These are phyloP conservation scores for Sebastes fasciatus DNA, from an alignment of 2,113 vertebrate species.

Conservation along the genomic window DNA sequence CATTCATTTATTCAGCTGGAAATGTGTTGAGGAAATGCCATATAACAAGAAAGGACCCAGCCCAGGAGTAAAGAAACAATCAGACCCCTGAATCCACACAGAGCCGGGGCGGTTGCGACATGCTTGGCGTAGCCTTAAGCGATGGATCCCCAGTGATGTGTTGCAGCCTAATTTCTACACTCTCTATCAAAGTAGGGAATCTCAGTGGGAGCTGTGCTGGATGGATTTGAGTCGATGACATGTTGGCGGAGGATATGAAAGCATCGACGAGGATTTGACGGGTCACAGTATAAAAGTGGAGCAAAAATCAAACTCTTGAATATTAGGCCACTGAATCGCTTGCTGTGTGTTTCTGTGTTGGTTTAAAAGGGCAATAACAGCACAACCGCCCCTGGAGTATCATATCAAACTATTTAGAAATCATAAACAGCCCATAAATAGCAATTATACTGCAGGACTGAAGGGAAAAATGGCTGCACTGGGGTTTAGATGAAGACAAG, in stretches of 20 bases:
- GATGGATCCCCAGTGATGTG: slow-evolving; percentile 36
- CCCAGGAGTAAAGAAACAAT: slow-evolving; percentile 64
- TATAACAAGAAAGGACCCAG: slow-evolving; percentile 29
- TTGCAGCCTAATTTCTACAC: slow-evolving; percentile 45
- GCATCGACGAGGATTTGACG: not conserved
- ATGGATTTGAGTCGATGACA: slow-evolving; percentile 19
- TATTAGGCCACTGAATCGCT: not conserved
- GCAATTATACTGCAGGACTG: not conserved
- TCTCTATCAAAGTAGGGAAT: slow-evolving; percentile 20
- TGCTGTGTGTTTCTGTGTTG: not conserved
- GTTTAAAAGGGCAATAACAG: not conserved
- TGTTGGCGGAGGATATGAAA: slow-evolving; percentile 10
- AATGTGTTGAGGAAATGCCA: slow-evolving; percentile 40
- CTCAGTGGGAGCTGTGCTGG: slow-evolving; percentile 25
- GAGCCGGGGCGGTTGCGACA: slow-evolving; percentile 30
- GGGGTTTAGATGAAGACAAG: not conserved
- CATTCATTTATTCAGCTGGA: slow-evolving; percentile 81
- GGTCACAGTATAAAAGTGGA: not conserved
- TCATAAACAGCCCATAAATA: not conserved
- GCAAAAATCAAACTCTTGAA: not conserved
- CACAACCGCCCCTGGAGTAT: not conserved
- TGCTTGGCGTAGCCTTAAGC: slow-evolving; percentile 43
- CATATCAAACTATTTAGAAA: slow-evolving; percentile 8
- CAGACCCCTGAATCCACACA: slow-evolving; percentile 41
- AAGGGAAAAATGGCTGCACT: not conserved